Evolutionary conservation across 2,113 vertebrate genomes (phyloP).

Genomic region (Phylloscopus trochiloides): DNA sequence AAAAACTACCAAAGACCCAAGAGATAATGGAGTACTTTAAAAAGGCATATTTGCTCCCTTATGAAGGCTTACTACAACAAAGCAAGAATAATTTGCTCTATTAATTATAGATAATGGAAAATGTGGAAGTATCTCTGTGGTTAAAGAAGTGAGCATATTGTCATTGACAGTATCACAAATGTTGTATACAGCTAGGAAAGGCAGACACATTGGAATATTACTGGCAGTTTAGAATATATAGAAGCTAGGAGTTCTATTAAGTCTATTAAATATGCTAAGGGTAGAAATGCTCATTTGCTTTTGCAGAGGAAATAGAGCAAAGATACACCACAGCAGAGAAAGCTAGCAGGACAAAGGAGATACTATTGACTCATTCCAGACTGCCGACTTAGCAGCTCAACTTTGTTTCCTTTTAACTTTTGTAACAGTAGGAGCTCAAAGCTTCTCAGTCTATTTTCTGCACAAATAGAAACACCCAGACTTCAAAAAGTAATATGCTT

Average conservation of each 20-base stretch:
- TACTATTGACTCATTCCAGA: slow-evolving; percentile 68
- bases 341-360: slow-evolving; percentile 66
- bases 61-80: not conserved
- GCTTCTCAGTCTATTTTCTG: slow-evolving; percentile 44
- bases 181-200: not conserved
- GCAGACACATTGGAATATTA: not conserved
- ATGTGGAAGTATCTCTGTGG: not conserved
- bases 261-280: not conserved
- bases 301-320: slow-evolving; percentile 66
- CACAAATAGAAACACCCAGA: slow-evolving; percentile 55
- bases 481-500: slow-evolving; percentile 58
- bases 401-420: slow-evolving; percentile 68
- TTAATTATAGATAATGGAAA: slow-evolving; percentile 37
- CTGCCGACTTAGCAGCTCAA: slow-evolving; percentile 67
- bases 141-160: not conserved
- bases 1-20: not conserved
- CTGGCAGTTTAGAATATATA: not conserved
- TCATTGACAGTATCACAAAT: fast-evolving
- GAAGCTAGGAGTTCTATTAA: not conserved
- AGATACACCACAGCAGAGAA: slow-evolving; percentile 39
- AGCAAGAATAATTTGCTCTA: not conserved
- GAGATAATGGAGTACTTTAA: not conserved
- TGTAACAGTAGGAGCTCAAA: slow-evolving; percentile 66
- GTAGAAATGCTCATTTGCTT: not conserved
- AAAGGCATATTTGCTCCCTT: not conserved